These are phyloP conservation scores for Calephelis perditalis DNA, from an alignment of 2,888 invertebrate genomes.

Conservation along the genomic window DNA sequence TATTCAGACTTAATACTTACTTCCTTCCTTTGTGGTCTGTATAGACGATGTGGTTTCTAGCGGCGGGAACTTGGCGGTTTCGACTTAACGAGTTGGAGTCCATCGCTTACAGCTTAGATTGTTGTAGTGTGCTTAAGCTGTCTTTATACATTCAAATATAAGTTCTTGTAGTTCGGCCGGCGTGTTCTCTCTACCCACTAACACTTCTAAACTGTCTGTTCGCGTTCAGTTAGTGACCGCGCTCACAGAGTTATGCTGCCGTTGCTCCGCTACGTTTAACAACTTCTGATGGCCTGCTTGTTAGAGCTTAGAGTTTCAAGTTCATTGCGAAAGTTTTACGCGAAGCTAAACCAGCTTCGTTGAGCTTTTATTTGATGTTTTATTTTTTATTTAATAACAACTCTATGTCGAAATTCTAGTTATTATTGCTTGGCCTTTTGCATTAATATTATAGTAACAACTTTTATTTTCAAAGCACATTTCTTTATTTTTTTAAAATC, in stretches of 20 bases:
- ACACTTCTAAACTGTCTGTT: slow-evolving; percentile 51
- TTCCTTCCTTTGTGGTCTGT: slow-evolving; percentile 74
- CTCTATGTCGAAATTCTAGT: too few relatives aligned
- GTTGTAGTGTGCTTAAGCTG: slow-evolving; percentile 17
- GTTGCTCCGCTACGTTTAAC: slow-evolving; percentile 50
- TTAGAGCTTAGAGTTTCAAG: slow-evolving; percentile 66
- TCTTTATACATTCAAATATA: slow-evolving; percentile 29
- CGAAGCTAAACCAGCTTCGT: slow-evolving; percentile 63
- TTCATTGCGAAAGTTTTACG: slow-evolving; percentile 63
- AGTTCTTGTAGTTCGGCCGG: slow-evolving; percentile 21
- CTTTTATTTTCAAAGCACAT: too few relatives aligned
- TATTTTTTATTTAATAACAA: not conserved
- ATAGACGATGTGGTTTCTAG: slow-evolving; percentile 72
- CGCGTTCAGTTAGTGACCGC: slow-evolving; percentile 46
- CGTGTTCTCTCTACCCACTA: slow-evolving; percentile 34
- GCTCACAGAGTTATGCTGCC: slow-evolving; percentile 55
- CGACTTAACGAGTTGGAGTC: slow-evolving; percentile 58
- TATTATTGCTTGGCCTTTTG: too few relatives aligned
- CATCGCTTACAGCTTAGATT: slow-evolving; percentile 40
- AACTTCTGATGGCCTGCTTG: slow-evolving; percentile 68
- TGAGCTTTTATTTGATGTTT: slow-evolving; percentile 29
- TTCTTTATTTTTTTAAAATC: too few relatives aligned
- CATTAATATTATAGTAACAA: too few relatives aligned
- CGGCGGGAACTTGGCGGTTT: slow-evolving; percentile 54
- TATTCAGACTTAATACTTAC: slow-evolving; percentile 50